These are phyloP conservation scores for Rhinolophus ferrumequinum DNA, from an alignment of 2,113 vertebrate species.

Conservation along the genomic window DNA sequence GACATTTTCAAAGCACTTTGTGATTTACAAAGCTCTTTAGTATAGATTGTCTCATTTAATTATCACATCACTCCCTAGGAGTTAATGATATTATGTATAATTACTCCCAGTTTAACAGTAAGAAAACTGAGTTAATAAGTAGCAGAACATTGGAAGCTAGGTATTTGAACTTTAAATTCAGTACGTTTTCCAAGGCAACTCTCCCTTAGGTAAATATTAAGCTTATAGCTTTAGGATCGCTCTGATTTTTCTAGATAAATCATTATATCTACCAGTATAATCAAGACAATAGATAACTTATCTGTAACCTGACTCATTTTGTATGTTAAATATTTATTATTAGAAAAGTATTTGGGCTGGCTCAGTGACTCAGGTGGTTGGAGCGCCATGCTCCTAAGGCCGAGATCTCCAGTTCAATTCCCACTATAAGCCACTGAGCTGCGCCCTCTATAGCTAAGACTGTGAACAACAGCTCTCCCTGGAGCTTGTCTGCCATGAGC, in stretches of 20 bases:
- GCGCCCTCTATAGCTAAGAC: no score
- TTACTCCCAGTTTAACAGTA: conserved; percentile 55
- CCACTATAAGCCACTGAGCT: no score
- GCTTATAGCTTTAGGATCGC: background rate
- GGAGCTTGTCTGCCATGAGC: no score
- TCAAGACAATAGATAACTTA: background rate
- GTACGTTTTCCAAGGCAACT: background rate
- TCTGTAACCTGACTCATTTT: background rate
- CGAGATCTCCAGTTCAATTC: no score
- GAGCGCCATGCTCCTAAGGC: no score
- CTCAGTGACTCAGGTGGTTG: no score
- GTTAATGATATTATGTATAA: conserved; percentile 56
- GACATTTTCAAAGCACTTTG: conserved; percentile 60
- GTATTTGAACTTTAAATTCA: conserved; percentile 45
- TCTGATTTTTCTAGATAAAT: background rate
- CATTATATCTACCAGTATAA: background rate
- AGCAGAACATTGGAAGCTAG: background rate
- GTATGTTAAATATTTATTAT: conserved; percentile 14
- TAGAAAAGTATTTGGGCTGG: background rate
- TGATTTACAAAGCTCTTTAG: conserved; percentile 59
- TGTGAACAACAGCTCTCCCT: no score
- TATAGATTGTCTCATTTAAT: conserved; percentile 53
- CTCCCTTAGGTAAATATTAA: conserved; percentile 30
- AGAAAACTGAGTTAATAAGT: conserved; percentile 57
- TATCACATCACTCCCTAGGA: conserved; percentile 52